phyloP scores from a whole-genome alignment of 2,113 vertebrate genomes.

The Neogobius melanostomus region DNA sequence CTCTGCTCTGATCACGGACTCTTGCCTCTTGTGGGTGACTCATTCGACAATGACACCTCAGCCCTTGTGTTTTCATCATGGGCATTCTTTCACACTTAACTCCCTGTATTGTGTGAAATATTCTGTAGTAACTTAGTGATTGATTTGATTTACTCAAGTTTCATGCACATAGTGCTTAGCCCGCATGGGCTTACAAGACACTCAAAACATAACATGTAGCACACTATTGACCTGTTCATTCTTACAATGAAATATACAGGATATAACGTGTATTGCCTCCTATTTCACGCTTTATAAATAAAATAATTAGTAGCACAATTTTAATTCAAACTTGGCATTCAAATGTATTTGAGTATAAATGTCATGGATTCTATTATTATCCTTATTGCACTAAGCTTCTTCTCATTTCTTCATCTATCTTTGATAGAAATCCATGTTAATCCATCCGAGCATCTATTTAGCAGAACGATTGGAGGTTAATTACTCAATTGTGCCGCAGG shows the following conservation, averaged over 20 bases:
- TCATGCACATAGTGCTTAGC: too few relatives aligned
- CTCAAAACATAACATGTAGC: too few relatives aligned
- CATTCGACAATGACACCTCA: slow-evolving; percentile 1
- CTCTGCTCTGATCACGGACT: slow-evolving; percentile 1
- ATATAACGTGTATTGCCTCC: too few relatives aligned
- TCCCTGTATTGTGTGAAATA: background rate
- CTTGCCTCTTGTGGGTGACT: slow-evolving; percentile 4
- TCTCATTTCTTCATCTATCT: background rate
- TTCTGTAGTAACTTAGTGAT: background rate
- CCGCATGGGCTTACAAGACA: too few relatives aligned
- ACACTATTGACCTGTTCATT: too few relatives aligned
- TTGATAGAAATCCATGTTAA: background rate
- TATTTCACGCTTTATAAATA: too few relatives aligned
- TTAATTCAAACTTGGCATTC: background rate
- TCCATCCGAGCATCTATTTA: background rate
- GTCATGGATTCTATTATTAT: background rate
- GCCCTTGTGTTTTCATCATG: background rate
- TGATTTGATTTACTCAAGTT: too few relatives aligned
- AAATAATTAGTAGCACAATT: too few relatives aligned
- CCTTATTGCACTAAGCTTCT: background rate
- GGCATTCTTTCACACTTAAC: background rate
- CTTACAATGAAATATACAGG: too few relatives aligned
- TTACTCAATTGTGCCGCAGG: background rate
- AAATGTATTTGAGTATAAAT: background rate
- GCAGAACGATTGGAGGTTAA: slow-evolving; percentile 3